Evolutionary conservation across 2,888 invertebrate genomes (phyloP).

Genomic region (Leptopilina drosophilae): DNA sequence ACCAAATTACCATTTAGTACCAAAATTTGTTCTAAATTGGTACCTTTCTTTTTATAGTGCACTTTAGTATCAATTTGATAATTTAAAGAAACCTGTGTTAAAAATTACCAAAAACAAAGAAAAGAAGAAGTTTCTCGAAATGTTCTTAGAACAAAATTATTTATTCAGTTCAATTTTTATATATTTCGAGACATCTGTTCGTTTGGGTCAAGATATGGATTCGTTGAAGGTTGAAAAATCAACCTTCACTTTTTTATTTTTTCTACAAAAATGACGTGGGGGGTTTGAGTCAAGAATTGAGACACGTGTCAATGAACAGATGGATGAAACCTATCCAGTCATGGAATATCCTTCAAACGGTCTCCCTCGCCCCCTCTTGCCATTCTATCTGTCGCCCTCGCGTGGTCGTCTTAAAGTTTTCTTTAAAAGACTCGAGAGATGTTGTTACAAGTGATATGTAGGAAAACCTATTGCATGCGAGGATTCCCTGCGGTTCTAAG

Average conservation of each 20-base stretch:
- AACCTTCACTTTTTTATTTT: neutral
- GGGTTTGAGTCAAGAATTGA: neutral
- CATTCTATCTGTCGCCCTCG: conserved; percentile 13
- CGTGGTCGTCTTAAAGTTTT: conserved; percentile 33
- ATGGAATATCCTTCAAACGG: conserved; percentile 23
- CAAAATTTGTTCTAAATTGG: too few relatives aligned
- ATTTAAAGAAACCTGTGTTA: too few relatives aligned
- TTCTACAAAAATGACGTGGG: too few relatives aligned
- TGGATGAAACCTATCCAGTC: conserved; percentile 34
- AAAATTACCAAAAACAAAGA: too few relatives aligned
- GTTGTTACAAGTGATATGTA: conserved; percentile 54
- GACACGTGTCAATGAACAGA: conserved; percentile 38
- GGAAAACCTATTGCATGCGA: conserved; percentile 47
- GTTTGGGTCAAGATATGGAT: neutral
- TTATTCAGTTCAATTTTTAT: too few relatives aligned
- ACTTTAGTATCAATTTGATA: too few relatives aligned
- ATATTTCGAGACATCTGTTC: neutral
- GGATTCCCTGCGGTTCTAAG: conserved; percentile 50
- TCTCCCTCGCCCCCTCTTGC: conserved; percentile 15
- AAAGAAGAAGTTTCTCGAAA: too few relatives aligned
- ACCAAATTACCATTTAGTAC: too few relatives aligned
- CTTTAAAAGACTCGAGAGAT: conserved; percentile 38
- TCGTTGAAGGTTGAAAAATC: conserved; percentile 13
- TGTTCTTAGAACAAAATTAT: too few relatives aligned
- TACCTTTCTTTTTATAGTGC: too few relatives aligned